Evolutionary conservation across 2,888 invertebrate genomes (phyloP), one percentile per base, ranked within the genome.

Genomic region (Adineta ricciae): DNA sequence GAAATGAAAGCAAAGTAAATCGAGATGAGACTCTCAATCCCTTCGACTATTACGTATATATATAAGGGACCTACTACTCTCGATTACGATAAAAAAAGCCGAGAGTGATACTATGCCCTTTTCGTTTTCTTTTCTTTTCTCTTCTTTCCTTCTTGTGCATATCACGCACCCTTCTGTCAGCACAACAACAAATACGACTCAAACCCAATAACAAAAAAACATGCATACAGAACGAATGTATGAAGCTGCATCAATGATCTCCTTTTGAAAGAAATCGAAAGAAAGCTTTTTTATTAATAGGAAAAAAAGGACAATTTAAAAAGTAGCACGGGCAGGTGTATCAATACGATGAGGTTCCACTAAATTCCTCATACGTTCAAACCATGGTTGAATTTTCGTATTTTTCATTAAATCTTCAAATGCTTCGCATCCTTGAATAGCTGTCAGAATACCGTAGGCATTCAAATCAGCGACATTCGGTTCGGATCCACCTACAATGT

Each of bases 391-490:
- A 49, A 85, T 85, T 21, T 85, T 85, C 19, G 83, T 84, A 82
- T 95, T 92, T 3, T 92, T 88, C 54, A 94, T 90, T 83, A 94
- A 91, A 90, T 97, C 97, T 88, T 93, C 91, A 90, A 97, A 97
- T 0, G 97, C 95, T 72, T 92, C 90, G 88, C 96, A 96, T 0
- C 97, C 97, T 91, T 97, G 96, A 89, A 97, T 96, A 89, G 96
- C 96, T 89, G 93, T 94, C 8, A 97, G 92, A 5, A 96, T 93
- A 1, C 97, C 97, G 89, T 93, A 97, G 1, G 97, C 94, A 0
- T 96, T 93, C 84, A 99, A 91, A 92, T 99, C 98, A 0, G 97
- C 95, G 14, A 99, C 92, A 90, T 97, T 95, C 0, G 98, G 86
- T 27, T 56, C 78, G 1, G 90, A 89, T 0, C 97, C 98, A 14